phyloP scores from a whole-genome alignment of 2,888 invertebrate genomes.

The Platycheirus rosarum region DNA sequence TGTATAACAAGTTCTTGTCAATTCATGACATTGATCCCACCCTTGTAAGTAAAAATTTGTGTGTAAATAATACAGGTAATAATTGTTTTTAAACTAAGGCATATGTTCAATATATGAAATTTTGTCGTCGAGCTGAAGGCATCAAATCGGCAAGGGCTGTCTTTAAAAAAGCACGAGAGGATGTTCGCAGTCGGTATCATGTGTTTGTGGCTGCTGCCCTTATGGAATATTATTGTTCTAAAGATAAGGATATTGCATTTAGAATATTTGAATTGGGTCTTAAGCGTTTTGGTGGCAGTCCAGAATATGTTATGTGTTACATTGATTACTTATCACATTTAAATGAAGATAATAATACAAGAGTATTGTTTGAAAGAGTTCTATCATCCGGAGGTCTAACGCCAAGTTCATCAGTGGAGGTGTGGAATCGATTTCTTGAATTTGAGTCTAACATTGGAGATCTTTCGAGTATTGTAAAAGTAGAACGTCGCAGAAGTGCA shows the following conservation, averaged over 20 bases:
- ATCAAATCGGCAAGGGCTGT: conserved; percentile 97
- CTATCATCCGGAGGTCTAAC: conserved; percentile 95
- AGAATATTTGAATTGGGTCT: conserved; percentile 98
- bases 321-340: conserved; percentile 98
- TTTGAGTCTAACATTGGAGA: conserved; percentile 99
- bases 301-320: conserved; percentile 97
- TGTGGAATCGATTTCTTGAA: conserved; percentile 99
- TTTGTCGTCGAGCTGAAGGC: conserved; percentile 97
- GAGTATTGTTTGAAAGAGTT: conserved; percentile 98
- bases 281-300: conserved; percentile 97
- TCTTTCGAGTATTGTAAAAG: conserved; percentile 97
- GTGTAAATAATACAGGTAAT: background rate
- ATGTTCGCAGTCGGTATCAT: conserved; percentile 92
- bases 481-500: conserved; percentile 95
- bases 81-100: conserved; percentile 84
- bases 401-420: conserved; percentile 96
- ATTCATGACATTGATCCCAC: conserved; percentile 97
- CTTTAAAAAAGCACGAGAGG: conserved; percentile 97
- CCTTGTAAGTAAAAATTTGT: conserved; percentile 85
- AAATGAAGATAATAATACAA: conserved; percentile 99
- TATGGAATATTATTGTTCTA: conserved; percentile 99
- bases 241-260: conserved; percentile 98
- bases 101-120: conserved; percentile 99
- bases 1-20: conserved; percentile 95
- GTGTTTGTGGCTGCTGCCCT: conserved; percentile 98